Conservation (phyloP, 2,888 invertebrate genomes). For the Platerodrilus igneus region DNA sequence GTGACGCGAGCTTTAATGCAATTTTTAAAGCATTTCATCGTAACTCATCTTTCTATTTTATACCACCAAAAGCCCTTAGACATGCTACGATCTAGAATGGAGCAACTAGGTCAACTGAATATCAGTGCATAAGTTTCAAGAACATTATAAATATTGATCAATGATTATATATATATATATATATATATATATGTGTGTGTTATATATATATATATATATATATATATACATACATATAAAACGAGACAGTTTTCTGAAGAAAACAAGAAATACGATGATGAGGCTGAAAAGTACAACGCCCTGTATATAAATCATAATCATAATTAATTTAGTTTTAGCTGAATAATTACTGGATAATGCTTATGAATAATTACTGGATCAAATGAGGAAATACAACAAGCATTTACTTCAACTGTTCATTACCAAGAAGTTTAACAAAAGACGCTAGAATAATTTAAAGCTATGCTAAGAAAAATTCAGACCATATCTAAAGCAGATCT, state of each 20-base stretch:
- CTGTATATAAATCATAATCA: too few species aligned
- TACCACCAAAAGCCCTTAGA: neutral
- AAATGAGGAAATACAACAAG: too few species aligned
- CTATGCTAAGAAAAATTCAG: too few species aligned
- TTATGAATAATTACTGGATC: too few species aligned
- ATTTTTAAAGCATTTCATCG: constrained; percentile 40
- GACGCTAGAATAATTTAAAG: too few species aligned
- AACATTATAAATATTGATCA: neutral
- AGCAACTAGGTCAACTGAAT: neutral
- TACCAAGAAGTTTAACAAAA: too few species aligned
- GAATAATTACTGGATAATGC: too few species aligned
- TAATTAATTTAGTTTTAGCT: too few species aligned
- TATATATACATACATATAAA: constrained; percentile 3
- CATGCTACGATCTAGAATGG: neutral
- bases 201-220: neutral
- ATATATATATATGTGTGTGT: too few species aligned
- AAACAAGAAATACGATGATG: constrained; percentile 5
- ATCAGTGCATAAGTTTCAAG: constrained; percentile 2
- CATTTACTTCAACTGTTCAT: too few species aligned
- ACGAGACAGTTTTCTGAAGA: neutral
- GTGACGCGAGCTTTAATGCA: constrained; percentile 45
- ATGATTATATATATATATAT: neutral
- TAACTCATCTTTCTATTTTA: constrained; percentile 41
- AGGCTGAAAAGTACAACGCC: too few species aligned
- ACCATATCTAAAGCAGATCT: too few species aligned